Evolutionary conservation across 2,113 vertebrate species (phyloP).

Genomic region (Antechinus stuartii): DNA sequence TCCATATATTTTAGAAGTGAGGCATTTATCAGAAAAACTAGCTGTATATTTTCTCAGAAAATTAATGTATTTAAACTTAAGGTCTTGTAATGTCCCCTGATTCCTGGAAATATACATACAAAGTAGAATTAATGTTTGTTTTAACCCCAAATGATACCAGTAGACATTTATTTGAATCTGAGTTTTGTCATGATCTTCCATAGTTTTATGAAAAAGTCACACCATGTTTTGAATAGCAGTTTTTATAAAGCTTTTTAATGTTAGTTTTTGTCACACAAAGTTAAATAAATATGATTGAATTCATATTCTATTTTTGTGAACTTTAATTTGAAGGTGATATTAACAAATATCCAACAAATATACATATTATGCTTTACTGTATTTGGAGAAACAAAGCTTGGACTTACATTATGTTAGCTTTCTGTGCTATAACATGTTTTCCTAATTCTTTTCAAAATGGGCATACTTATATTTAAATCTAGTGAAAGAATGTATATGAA

Average conservation of each 20-base stretch:
- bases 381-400: conserved; percentile 63
- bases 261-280: conserved; percentile 64
- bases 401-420: conserved; percentile 53
- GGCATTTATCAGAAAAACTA: too few relatives aligned
- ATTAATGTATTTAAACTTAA: background rate
- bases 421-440: conserved; percentile 46
- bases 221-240: conserved; percentile 59
- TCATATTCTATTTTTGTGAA: conserved; percentile 70
- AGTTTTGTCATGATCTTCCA: conserved; percentile 52
- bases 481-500: conserved; percentile 13
- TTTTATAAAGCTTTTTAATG: conserved; percentile 62
- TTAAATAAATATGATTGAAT: conserved; percentile 70
- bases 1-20: too few relatives aligned
- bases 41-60: too few relatives aligned
- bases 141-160: conserved; percentile 51
- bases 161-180: conserved; percentile 53
- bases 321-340: conserved; percentile 60
- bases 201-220: conserved; percentile 61
- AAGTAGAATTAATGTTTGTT: background rate
- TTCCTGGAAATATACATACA: background rate
- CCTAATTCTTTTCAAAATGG: conserved; percentile 32
- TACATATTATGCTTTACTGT: conserved; percentile 63
- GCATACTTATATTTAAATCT: conserved; percentile 26
- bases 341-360: conserved; percentile 62
- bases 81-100: background rate